Conservation (phyloP, 2,888 invertebrate species). For the Parnassius apollo region DNA sequence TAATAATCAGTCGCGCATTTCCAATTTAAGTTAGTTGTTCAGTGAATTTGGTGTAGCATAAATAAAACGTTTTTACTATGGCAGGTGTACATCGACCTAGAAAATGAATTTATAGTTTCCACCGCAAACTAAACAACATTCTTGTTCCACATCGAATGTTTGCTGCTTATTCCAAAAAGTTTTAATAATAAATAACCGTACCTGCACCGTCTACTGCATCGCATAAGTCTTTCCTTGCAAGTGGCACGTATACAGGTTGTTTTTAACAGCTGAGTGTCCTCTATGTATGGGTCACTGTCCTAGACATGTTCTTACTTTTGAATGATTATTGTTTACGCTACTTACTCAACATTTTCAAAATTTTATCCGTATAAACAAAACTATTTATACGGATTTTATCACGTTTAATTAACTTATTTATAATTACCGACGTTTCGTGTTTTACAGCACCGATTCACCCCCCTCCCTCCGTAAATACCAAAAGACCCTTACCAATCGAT, state of each 20-base stretch:
- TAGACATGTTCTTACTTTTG: background rate
- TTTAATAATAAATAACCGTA: conserved; percentile 2
- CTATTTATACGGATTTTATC: too few species aligned
- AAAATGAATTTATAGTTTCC: conserved; percentile 25
- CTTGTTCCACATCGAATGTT: conserved; percentile 12
- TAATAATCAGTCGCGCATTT: background rate
- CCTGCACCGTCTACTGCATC: background rate
- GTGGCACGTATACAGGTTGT: too few species aligned
- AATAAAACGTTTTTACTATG: conserved; percentile 13
- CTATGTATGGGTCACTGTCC: too few species aligned
- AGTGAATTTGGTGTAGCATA: background rate
- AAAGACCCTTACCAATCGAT: too few species aligned
- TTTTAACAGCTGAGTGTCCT: background rate
- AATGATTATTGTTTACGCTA: conserved; percentile 5
- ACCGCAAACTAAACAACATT: conserved; percentile 7
- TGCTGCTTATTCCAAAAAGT: conserved; percentile 6
- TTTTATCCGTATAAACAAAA: too few species aligned
- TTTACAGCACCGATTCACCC: too few species aligned
- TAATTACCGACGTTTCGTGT: too few species aligned
- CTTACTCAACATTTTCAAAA: too few species aligned
- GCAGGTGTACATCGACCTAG: conserved; percentile 22
- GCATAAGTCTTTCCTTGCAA: background rate
- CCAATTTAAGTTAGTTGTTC: background rate
- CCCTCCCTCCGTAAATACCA: too few species aligned
- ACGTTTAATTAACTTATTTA: too few species aligned